phyloP scores from a whole-genome alignment of 2,113 vertebrate genomes.

The Thamnophis sirtalis region DNA sequence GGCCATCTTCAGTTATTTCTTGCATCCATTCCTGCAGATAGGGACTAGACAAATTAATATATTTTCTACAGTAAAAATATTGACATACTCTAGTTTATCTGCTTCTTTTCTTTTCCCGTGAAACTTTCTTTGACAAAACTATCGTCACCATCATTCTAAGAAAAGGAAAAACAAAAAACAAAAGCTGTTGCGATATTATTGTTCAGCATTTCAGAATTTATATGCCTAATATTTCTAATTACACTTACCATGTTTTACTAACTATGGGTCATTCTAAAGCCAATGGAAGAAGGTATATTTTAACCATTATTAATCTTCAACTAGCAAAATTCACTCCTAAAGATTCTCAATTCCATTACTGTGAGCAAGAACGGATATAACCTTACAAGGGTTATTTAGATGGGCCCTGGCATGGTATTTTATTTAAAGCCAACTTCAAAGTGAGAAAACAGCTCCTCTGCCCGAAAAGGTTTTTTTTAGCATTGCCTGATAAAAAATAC shows the following conservation, averaged over 20 bases:
- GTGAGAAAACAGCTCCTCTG: background rate
- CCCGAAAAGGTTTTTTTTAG: background rate
- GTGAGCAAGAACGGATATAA: constrained; percentile 53
- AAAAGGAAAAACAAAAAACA: background rate
- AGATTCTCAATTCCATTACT: constrained; percentile 55
- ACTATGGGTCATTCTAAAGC: constrained; percentile 33
- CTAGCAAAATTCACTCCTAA: constrained; percentile 48
- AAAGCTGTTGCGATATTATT: background rate
- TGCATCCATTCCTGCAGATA: background rate
- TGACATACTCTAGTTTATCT: background rate
- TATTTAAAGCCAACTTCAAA: background rate
- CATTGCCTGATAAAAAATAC: background rate
- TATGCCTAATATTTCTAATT: constrained; percentile 7
- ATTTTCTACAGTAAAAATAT: background rate
- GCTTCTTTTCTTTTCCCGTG: background rate
- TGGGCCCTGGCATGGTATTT: background rate
- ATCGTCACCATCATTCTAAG: background rate
- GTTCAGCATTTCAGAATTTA: constrained; percentile 4
- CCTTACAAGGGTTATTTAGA: constrained; percentile 47
- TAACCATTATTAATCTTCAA: constrained; percentile 55
- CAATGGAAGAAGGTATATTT: constrained; percentile 29
- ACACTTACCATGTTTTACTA: constrained; percentile 39
- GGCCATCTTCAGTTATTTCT: background rate
- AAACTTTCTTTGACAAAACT: rapidly evolving
- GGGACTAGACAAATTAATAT: background rate